Percentiles rank a stretch among this genome's conserved stretches.
phyloP scores from a whole-genome alignment of 2,797 vertebrate genomes.

The Phoxinus dragarum region DNA sequence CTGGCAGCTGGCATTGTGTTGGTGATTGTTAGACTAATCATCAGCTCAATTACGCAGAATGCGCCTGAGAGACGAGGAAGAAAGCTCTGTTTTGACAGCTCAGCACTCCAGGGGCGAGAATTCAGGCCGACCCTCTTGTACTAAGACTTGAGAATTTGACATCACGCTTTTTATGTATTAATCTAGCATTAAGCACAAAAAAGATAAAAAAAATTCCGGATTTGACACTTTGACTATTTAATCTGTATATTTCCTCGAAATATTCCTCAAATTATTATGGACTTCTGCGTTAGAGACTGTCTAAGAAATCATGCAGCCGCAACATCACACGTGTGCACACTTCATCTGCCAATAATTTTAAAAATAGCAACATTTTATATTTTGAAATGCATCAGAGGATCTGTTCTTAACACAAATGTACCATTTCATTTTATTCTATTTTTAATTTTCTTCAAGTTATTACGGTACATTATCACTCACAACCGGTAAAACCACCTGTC shows the following conservation, averaged over 20 bases:
- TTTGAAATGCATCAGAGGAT: not conserved
- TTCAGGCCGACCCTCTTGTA: constrained; percentile 27
- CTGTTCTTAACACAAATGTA: not conserved
- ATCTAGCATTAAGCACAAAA: not conserved
- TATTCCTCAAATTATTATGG: not conserved
- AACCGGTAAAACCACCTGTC: not conserved
- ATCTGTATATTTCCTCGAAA: not conserved
- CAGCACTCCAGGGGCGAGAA: constrained; percentile 63
- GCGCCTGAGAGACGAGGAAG: constrained; percentile 68
- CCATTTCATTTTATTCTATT: not conserved
- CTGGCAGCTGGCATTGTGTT: constrained; percentile 82
- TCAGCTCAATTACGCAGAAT: constrained; percentile 87
- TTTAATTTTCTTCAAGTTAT: not conserved
- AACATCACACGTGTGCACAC: not conserved
- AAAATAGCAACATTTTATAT: not conserved
- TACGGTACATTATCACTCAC: not conserved
- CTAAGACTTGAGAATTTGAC: constrained; percentile 19
- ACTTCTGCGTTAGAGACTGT: not conserved
- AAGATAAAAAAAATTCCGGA: not conserved
- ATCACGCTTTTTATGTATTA: constrained; percentile 7
- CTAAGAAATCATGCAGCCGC: not conserved
- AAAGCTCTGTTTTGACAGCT: constrained; percentile 80
- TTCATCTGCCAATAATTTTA: not conserved
- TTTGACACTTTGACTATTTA: constrained; percentile 19
- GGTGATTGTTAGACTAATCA: constrained; percentile 85